These are phyloP conservation scores for Zaprionus lachaisei DNA, from an alignment of 1,140 invertebrate genomes.

Conservation along the genomic window DNA sequence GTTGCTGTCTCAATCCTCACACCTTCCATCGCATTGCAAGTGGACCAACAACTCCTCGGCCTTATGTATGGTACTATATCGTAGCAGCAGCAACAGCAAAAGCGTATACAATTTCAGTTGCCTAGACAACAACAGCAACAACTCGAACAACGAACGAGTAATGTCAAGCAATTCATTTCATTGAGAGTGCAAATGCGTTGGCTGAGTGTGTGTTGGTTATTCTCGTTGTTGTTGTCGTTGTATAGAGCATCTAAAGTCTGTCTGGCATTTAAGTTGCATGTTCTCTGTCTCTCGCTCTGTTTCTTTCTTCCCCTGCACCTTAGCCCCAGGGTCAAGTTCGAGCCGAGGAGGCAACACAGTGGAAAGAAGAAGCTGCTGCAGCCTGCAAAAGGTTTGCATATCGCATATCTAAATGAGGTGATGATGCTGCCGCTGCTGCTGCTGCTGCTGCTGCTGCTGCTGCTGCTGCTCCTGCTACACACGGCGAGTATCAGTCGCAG, in stretches of 20 bases:
- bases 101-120: slow-evolving; percentile 69
- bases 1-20: slow-evolving; percentile 69
- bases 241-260: slow-evolving; percentile 44
- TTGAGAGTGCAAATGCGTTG: slow-evolving; percentile 79
- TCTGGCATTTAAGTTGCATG: slow-evolving; percentile 77
- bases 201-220: slow-evolving; percentile 32
- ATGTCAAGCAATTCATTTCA: slow-evolving; percentile 82
- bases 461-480: slow-evolving; percentile 73
- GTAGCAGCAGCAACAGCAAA: neutral
- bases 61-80: neutral
- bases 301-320: slow-evolving; percentile 24
- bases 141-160: slow-evolving; percentile 59
- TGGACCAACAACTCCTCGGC: too few species aligned
- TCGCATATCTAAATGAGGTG: slow-evolving; percentile 82
- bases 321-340: slow-evolving; percentile 81
- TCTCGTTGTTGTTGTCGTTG: neutral
- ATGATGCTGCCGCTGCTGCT: slow-evolving; percentile 67
- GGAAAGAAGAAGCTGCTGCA: slow-evolving; percentile 56
- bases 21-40: slow-evolving; percentile 31
- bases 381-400: slow-evolving; percentile 71
- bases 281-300: slow-evolving; percentile 51
- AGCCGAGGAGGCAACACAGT: slow-evolving; percentile 40
- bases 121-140: slow-evolving; percentile 37
- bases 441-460: slow-evolving; percentile 67
- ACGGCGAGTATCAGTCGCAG: slow-evolving; percentile 67